phyloP scores from a whole-genome alignment of 2,113 vertebrate species.

The Girardinichthys multiradiatus region DNA sequence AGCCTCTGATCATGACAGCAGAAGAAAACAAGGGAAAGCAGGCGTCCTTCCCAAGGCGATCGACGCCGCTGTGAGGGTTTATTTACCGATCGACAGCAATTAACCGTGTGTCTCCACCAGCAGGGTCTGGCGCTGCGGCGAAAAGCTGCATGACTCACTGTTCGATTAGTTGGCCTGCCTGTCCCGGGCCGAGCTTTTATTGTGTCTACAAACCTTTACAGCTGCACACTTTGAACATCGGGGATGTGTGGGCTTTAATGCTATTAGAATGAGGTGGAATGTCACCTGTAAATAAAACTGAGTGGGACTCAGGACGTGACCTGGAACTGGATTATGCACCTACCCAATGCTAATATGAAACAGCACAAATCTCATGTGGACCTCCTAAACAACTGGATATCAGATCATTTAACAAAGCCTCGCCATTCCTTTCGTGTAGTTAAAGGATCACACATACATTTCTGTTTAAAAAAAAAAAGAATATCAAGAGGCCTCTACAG shows the following conservation, averaged over 20 bases:
- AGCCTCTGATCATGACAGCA: not conserved
- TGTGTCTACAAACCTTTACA: not conserved
- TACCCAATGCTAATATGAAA: not conserved
- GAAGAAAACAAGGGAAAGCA: not conserved
- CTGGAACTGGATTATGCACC: too few species aligned
- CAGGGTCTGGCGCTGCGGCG: conserved; percentile 57
- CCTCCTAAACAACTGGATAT: not conserved
- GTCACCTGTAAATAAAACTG: not conserved
- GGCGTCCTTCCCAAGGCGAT: not conserved
- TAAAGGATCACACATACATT: not conserved
- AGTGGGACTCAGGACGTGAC: not conserved
- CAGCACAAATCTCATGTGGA: not conserved
- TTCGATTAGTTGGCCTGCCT: conserved; percentile 63
- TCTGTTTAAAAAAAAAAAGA: too few species aligned
- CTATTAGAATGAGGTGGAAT: not conserved
- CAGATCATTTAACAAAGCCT: too few species aligned
- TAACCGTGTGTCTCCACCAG: conserved; percentile 13
- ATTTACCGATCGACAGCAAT: conserved; percentile 39
- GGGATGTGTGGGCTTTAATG: not conserved
- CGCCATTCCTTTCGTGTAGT: not conserved
- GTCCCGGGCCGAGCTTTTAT: conserved; percentile 37
- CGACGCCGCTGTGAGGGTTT: not conserved
- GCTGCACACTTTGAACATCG: not conserved
- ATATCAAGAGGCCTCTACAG: too few species aligned
- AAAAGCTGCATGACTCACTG: conserved; percentile 53